Evolutionary conservation across 1,140 invertebrate species (phyloP).

Genomic region (Chrysoperla carnea): DNA sequence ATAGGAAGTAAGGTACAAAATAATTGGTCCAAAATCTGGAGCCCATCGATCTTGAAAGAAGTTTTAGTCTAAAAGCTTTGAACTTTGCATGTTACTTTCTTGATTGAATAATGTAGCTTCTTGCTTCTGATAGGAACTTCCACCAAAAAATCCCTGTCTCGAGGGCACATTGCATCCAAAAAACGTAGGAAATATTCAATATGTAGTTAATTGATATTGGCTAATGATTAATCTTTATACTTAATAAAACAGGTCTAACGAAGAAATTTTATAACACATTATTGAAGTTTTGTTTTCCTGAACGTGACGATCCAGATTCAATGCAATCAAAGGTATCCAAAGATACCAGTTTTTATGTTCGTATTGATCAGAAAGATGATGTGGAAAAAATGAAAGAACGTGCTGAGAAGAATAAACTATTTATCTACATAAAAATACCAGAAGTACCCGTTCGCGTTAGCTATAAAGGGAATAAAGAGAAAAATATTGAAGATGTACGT

Average conservation of each 20-base stretch:
- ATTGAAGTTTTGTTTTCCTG: slow-evolving; percentile 98
- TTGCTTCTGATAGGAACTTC: no score
- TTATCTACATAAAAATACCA: slow-evolving; percentile 96
- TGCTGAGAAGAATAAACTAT: slow-evolving; percentile 96
- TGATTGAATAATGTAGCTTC: no score
- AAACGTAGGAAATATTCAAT: no score
- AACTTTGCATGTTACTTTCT: no score
- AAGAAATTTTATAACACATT: slow-evolving; percentile 97
- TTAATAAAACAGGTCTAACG: slow-evolving; percentile 75
- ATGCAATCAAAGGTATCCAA: slow-evolving; percentile 26
- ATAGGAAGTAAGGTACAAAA: no score
- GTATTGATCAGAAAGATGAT: slow-evolving; percentile 73
- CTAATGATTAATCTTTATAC: no score
- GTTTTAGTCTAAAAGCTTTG: no score
- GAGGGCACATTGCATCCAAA: no score
- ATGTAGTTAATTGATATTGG: no score
- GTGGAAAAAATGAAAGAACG: slow-evolving; percentile 98
- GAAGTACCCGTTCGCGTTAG: slow-evolving; percentile 92
- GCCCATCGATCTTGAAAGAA: no score
- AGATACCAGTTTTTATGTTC: slow-evolving; percentile 78
- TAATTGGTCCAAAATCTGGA: no score
- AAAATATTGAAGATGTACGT: slow-evolving; percentile 91
- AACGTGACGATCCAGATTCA: slow-evolving; percentile 46
- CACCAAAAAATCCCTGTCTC: no score
- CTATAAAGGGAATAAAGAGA: slow-evolving; percentile 96